These are phyloP conservation scores for Drepana arcuata DNA, from an alignment of 1,140 invertebrate genomes.

Conservation along the genomic window DNA sequence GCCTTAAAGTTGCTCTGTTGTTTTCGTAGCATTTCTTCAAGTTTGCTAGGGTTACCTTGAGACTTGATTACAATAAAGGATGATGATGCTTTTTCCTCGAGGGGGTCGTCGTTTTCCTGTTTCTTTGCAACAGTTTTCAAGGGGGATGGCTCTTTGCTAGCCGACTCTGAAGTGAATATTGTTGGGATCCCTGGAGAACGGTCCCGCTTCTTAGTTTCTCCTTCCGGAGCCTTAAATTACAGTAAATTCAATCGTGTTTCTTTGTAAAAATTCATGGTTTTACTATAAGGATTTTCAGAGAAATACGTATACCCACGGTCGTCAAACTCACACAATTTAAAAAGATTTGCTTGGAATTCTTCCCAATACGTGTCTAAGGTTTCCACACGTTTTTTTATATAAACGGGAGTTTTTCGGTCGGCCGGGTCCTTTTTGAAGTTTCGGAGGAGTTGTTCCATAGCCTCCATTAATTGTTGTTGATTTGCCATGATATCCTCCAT, in stretches of 20 bases:
- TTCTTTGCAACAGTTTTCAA: neutral
- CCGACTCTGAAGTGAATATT: neutral
- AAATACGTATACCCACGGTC: slow-evolving; percentile 10
- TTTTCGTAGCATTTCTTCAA: neutral
- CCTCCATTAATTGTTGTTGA: slow-evolving; percentile 8
- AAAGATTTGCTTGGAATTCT: slow-evolving; percentile 16
- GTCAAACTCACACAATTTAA: slow-evolving; percentile 9
- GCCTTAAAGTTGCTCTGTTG: neutral
- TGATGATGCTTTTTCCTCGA: neutral
- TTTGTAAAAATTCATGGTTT: slow-evolving; percentile 8
- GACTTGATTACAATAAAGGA: neutral
- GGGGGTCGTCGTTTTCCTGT: neutral
- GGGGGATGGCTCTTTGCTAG: too few relatives aligned
- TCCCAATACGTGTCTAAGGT: slow-evolving; percentile 14
- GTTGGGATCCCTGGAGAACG: neutral
- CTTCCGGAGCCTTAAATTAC: neutral
- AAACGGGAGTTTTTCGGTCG: slow-evolving; percentile 12
- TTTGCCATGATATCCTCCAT: slow-evolving; percentile 14
- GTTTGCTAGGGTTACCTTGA: neutral
- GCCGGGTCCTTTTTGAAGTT: slow-evolving; percentile 18
- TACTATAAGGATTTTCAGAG: slow-evolving; percentile 4
- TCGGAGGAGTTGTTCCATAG: slow-evolving; percentile 14
- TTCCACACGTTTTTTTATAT: slow-evolving; percentile 13
- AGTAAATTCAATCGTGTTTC: too few relatives aligned
- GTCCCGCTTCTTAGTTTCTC: neutral